These are phyloP conservation scores for Gerris lacustris DNA, from an alignment of 2,888 invertebrate species.

Conservation along the genomic window DNA sequence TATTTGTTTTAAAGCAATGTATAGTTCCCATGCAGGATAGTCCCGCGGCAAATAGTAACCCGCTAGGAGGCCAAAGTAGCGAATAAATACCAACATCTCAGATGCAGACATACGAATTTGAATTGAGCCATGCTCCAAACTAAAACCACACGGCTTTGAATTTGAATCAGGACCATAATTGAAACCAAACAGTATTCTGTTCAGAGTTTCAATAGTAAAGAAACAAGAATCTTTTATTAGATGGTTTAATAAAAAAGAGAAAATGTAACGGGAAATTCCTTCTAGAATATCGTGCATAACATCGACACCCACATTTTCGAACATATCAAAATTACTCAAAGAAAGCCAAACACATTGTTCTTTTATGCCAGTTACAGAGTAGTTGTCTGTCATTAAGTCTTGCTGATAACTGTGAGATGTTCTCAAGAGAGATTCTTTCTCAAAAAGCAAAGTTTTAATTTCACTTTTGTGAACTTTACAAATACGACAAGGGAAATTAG, in stretches of 20 bases:
- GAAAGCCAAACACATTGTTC: neutral
- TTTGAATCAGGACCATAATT: neutral
- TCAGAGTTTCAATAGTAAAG: neutral
- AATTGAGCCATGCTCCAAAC: neutral
- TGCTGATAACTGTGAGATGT: neutral
- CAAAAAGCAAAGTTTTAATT: neutral
- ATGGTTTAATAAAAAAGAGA: neutral
- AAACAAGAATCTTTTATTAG: neutral
- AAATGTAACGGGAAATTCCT: neutral
- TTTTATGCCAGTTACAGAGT: neutral
- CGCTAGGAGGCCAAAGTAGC: neutral
- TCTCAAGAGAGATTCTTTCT: neutral
- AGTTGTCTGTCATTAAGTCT: neutral
- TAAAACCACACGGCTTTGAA: neutral
- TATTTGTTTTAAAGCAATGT: neutral
- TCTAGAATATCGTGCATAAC: neutral
- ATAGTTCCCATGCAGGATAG: neutral
- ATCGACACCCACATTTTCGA: too few relatives aligned
- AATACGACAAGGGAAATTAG: conserved; percentile 12
- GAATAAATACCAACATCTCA: neutral
- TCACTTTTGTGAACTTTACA: conserved; percentile 11
- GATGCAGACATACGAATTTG: neutral
- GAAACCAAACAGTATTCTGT: neutral
- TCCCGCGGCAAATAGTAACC: neutral
- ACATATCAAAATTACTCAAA: neutral